A percentile compares a stretch with the other conserved stretches of the same genome.
These are phyloP conservation scores for Galago senegalensis DNA, from an alignment of 2,797 vertebrate species.

Conservation along the genomic window DNA sequence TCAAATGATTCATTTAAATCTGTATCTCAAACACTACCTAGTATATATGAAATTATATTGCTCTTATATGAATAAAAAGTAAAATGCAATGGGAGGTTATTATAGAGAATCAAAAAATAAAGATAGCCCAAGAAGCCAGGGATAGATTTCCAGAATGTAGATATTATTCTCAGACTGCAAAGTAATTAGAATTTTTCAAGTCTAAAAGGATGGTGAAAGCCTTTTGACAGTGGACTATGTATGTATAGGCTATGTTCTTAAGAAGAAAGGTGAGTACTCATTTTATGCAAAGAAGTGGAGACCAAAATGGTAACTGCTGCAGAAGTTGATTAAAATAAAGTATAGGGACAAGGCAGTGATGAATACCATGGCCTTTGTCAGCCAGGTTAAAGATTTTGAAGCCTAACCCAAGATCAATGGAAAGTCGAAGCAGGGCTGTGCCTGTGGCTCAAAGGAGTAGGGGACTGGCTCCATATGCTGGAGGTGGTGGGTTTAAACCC, in stretches of 20 bases:
- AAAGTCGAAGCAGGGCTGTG: neutral
- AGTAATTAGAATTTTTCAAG: neutral
- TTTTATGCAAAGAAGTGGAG: slow-evolving; percentile 13
- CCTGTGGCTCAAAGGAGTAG: too few species aligned
- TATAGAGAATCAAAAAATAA: neutral
- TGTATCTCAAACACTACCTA: neutral
- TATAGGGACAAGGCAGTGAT: neutral
- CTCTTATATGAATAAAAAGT: neutral
- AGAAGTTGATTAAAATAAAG: neutral
- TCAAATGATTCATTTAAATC: slow-evolving; percentile 45
- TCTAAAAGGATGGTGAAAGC: neutral
- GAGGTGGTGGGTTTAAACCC: too few species aligned
- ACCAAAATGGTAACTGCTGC: neutral
- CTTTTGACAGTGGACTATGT: neutral
- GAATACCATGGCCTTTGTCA: neutral
- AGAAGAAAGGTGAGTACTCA: neutral
- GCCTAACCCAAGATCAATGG: neutral
- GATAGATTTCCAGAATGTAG: neutral
- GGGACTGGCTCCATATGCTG: too few species aligned
- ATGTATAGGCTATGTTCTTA: neutral
- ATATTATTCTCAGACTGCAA: neutral
- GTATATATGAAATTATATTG: neutral
- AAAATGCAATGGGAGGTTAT: neutral
- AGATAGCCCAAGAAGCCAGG: neutral
- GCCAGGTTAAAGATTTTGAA: neutral